Evolutionary conservation across 1,140 invertebrate genomes (phyloP), one percentile per base, ranked within the genome.

Genomic region (Hormaphis cornu): DNA sequence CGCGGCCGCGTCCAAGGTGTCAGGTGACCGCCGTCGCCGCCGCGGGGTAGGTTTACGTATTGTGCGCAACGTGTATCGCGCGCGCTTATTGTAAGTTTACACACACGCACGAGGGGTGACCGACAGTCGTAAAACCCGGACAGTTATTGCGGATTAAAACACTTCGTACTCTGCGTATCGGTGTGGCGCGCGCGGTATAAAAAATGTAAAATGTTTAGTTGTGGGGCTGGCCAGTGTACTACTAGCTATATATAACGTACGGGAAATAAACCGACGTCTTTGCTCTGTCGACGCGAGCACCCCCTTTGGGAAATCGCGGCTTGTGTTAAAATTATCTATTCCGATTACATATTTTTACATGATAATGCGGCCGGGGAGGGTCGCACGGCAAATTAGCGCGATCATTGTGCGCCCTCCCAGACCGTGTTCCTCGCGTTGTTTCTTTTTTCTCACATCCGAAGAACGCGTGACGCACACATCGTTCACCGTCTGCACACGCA

Each of bases 141-240:
- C 61, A 50, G 61, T 66, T 63, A 63, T 63, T 63, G 44, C 61
- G 61, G 61, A 66, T 66, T 66, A 66, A 66, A 66, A 66, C 61
- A 50, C 61, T 66, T 63, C 58, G 58, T 46, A 46, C 28, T 9
- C 40, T 40, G n/a, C 20, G 20, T 10, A 24, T 12, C 33, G 30
- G 53, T 2, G 10, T 48, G 50, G 14, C 16, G 14, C 6, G 35
- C 30, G 30, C 30, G 4, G 30, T 9, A 33, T n/a, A n/a, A n/a
- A n/a, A n/a, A n/a, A n/a, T n/a, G n/a, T n/a, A n/a, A n/a, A n/a
- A n/a, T n/a, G n/a, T n/a, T n/a, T n/a, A n/a, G n/a, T n/a, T n/a
- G n/a, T n/a, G 42, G 42, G 16, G 5, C 5, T n/a, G 42, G 42
- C 16, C 37, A 40, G 7, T n/a, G 42, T 46, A n/a, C n/a, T n/a